Percentiles rank a stretch among this genome's conserved stretches.
These are phyloP conservation scores for Eremophila alpestris DNA, from an alignment of 2,797 vertebrate genomes.

Conservation along the genomic window DNA sequence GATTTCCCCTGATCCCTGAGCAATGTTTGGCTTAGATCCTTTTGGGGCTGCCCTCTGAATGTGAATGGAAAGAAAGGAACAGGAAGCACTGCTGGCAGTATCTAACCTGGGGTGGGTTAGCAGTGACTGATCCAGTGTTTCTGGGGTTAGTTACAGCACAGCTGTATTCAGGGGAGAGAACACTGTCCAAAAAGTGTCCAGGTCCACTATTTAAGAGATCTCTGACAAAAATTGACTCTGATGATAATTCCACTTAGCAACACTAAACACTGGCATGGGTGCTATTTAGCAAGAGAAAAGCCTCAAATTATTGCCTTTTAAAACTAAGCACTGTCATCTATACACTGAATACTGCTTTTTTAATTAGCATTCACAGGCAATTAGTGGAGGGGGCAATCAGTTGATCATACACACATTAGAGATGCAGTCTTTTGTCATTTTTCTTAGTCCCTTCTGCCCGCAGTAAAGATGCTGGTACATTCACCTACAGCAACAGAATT, in stretches of 20 bases:
- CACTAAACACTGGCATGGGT: neutral
- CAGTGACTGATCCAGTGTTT: neutral
- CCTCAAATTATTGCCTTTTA: conserved; percentile 39
- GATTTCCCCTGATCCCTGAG: neutral
- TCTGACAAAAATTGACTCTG: conserved; percentile 3
- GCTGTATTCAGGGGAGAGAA: neutral
- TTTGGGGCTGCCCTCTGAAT: neutral
- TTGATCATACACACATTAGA: conserved; percentile 28
- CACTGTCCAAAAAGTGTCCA: neutral
- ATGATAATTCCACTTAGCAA: neutral
- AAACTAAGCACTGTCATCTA: conserved; percentile 17
- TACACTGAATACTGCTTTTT: conserved; percentile 10
- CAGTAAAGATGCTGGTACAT: neutral
- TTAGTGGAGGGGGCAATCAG: conserved; percentile 1
- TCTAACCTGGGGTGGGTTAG: neutral
- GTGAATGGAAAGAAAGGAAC: neutral
- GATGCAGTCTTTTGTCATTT: neutral
- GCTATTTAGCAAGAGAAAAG: conserved; percentile 36
- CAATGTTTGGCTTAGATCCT: neutral
- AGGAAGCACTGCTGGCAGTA: neutral
- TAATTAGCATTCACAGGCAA: conserved; percentile 10
- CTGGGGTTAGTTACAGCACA: neutral
- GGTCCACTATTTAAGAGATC: neutral
- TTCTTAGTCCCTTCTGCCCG: neutral
- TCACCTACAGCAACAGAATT: neutral